A percentile compares a stretch with the other conserved stretches of the same genome.
Evolutionary conservation across 2,888 invertebrate genomes (phyloP).

Genomic region (Nebria brevicollis): DNA sequence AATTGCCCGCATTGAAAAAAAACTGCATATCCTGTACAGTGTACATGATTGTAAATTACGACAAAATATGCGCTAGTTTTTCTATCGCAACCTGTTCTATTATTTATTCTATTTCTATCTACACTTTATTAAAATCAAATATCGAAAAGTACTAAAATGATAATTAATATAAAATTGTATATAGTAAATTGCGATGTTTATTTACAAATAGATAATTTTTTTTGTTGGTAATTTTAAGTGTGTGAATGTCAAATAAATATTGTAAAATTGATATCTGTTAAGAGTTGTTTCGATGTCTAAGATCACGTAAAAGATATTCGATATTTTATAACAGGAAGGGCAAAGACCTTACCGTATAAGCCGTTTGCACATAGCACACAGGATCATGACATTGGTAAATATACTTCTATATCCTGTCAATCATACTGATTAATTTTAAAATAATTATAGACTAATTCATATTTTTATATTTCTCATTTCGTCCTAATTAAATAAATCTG

Average conservation of each 20-base stretch:
- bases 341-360: neutral
- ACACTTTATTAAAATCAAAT: no score
- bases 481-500: no score
- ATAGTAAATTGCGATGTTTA: neutral
- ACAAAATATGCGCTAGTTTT: no score
- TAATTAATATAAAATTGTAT: neutral
- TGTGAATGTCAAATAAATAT: neutral
- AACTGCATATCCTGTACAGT: no score
- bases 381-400: neutral
- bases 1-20: no score
- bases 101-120: no score
- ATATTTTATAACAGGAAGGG: neutral
- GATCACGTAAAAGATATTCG: neutral
- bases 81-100: no score
- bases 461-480: no score
- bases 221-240: neutral
- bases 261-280: neutral
- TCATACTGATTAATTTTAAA: neutral
- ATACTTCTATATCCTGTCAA: neutral
- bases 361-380: neutral
- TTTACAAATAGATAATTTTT: neutral
- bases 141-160: no score
- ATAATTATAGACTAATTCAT: neutral
- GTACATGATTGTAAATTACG: no score
- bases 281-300: neutral